These are phyloP conservation scores for Pachypeltis micranthus DNA, from an alignment of 1,140 invertebrate genomes.

Conservation along the genomic window DNA sequence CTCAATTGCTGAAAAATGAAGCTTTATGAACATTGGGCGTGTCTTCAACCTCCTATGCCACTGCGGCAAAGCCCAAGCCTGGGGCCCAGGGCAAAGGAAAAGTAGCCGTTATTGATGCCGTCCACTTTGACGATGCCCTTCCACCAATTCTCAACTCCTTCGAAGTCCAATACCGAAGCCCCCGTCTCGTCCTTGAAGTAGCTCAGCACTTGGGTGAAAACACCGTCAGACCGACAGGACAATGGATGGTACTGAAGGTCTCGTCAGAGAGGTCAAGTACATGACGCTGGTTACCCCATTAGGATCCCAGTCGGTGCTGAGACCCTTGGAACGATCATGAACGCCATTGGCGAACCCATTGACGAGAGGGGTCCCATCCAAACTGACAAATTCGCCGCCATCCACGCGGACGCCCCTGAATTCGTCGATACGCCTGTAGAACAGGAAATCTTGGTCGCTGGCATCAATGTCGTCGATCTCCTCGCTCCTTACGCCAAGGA, in stretches of 20 bases:
- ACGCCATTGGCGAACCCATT: constrained; percentile 97
- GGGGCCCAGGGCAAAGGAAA: constrained; percentile 47
- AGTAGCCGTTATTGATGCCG: constrained; percentile 93
- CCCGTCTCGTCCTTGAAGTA: constrained; percentile 61
- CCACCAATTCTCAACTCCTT: constrained; percentile 97
- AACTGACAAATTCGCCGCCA: constrained; percentile 76
- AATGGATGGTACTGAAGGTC: constrained; percentile 98
- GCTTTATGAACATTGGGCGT: constrained; percentile 40
- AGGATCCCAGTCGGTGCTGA: constrained; percentile 93
- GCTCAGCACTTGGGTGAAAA: constrained; percentile 79
- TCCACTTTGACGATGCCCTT: constrained; percentile 92
- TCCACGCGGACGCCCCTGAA: constrained; percentile 92
- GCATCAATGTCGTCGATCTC: constrained; percentile 96
- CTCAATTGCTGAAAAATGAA: constrained; percentile 41
- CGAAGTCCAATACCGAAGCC: constrained; percentile 72
- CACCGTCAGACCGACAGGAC: constrained; percentile 93
- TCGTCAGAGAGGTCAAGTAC: constrained; percentile 83
- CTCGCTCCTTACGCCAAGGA: constrained; percentile 93
- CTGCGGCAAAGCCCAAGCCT: constrained; percentile 35
- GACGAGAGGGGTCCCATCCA: constrained; percentile 92
- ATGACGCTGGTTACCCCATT: constrained; percentile 89
- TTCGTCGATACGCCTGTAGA: constrained; percentile 97
- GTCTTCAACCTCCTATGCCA: constrained; percentile 32
- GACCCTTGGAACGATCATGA: constrained; percentile 93
- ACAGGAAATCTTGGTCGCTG: constrained; percentile 94